Conservation (phyloP, 2,113 vertebrate genomes). For the Epinephelus moara region DNA sequence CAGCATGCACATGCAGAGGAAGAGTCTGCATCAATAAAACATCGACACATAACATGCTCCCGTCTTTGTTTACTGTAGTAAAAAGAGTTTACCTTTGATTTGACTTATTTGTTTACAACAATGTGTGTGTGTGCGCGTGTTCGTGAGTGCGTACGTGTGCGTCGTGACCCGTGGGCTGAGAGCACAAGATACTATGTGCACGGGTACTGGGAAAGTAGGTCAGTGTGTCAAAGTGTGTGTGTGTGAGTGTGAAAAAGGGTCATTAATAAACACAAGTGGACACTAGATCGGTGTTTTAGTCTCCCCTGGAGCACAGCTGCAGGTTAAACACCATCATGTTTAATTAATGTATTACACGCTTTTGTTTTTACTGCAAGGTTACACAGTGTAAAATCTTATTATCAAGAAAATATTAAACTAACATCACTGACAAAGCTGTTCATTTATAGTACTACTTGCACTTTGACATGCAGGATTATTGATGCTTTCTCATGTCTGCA, state of each 20-base stretch:
- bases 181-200: slow-evolving; percentile 26
- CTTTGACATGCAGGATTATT: background rate
- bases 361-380: no score
- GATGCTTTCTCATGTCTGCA: background rate
- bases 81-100: background rate
- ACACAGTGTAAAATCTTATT: no score
- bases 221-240: slow-evolving; percentile 73
- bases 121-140: background rate
- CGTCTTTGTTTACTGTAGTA: background rate
- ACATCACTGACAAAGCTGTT: no score
- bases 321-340: background rate
- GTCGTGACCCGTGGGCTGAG: slow-evolving; percentile 2
- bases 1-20: background rate
- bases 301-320: background rate
- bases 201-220: slow-evolving; percentile 70
- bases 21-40: no score
- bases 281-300: background rate
- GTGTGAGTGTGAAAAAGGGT: background rate
- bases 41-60: background rate
- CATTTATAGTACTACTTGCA: no score
- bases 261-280: background rate
- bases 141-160: background rate
- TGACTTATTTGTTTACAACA: background rate
- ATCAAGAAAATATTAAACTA: no score
- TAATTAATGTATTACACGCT: no score